Base-by-base conservation (phyloP, 2,888 invertebrate genomes). In the Peribatodes rhomboidaria region DNA sequence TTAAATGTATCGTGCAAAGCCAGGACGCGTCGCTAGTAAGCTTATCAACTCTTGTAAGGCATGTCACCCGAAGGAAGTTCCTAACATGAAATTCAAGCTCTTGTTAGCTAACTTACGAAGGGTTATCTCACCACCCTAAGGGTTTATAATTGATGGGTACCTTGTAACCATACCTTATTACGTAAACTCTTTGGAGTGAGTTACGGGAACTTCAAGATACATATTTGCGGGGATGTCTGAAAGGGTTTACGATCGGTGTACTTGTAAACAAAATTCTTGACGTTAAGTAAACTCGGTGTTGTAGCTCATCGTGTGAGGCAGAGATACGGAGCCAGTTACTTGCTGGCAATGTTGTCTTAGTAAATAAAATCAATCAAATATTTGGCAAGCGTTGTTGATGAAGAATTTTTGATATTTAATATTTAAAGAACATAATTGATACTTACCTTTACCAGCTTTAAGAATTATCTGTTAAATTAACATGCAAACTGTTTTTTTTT, bases 111-210 rank as follows among this genome's bases (percentile, higher is more conserved):
- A 54, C 53, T 54, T 41, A 10, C 18, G n/a, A 47, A 33, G 61
- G 61, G 61, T 61, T 61, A 49, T 61, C 53, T 41, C n/a, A 47
- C 44, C 49, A 56, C 27, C 62, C 52, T 33, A 41, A 35, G 62
- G 57, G 50, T 46, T 33, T 20, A 27, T 62, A 57, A 57, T 62
- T 62, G 57, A 50, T 62, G 57, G 62, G 57, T 52, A 57, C 50
- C 27, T n/a, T 49, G 50, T 31, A 52, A 57, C 50, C 44, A 52
- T 57, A 57, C 57, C 61, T 56, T 61, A 56, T 61, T 61, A 56
- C 13, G 56, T 56, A 53, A 58, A 61, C 61, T 56, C 60, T 41
- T 42, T 35, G 50, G 52, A 35, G 18, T 20, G n/a, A 55, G 55
- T 44, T 55, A 55, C 42, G 44, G 44, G 16, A 54, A 37, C 18